Evolutionary conservation across 2,797 vertebrate genomes (phyloP), one percentile per base, ranked within the genome.

Genomic region (Helicolenus hilgendorfi): DNA sequence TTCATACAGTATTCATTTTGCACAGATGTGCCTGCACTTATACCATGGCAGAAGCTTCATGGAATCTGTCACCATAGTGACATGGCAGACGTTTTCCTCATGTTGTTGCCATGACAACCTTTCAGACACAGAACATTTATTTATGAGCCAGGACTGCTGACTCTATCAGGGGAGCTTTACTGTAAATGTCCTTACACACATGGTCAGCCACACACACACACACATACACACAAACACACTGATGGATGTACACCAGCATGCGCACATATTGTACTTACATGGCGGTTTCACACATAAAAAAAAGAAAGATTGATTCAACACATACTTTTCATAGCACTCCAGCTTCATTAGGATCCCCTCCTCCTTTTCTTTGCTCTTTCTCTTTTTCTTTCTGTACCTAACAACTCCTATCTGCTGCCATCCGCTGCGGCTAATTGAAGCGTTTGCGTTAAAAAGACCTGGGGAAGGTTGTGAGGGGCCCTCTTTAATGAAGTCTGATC

Each of bases 401-500:
- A 79, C 26, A 49, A 29, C 80, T 87, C 73, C 84, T 85, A 89
- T 92, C 86, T 80, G 87, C 83, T 14, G 33, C 74, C 86, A 20
- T 71, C 64, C 33, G 62, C 83, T 18, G 72, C 38, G 24, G 88
- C 92, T 97, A 96, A 96, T 95, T 96, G 95, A 93, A 96, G 96
- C 79, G 63, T 95, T 95, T 92, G 92, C 85, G 31, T 91, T 91
- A 92, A 89, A 68, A 97, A 94, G 92, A 97, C 93, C 83, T 59
- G 53, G 89, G 97, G 96, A 93, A 79, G 89, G 92, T 96, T 95
- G 75, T 93, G 86, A 75, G 80, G 91, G 95, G 95, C 94, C 69
- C 92, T 95, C 95, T 95, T 96, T 98, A 98, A 98, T 97, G 96
- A 96, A 96, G 92, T 93, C 62, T 96, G 97, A 98, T 98, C 97